Evolutionary conservation across 2,888 invertebrate species (phyloP).

Genomic region (Lordiphosa fenestrarum): DNA sequence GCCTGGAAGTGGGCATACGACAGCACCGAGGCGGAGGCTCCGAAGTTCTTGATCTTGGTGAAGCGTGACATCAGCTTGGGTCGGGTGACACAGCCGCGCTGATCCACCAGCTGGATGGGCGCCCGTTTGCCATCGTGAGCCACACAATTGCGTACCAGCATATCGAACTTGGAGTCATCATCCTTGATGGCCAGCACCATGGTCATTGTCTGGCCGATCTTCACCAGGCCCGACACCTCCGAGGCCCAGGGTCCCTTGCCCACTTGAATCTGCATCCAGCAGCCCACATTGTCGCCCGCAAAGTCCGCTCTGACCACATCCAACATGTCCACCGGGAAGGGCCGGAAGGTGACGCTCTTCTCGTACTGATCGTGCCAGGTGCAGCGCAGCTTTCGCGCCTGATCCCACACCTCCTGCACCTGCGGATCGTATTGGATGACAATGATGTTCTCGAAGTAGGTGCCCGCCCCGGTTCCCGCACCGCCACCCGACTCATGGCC

Average conservation of each 20-base stretch:
- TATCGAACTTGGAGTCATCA: constrained; percentile 96
- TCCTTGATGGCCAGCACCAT: constrained; percentile 98
- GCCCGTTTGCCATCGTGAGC: constrained; percentile 96
- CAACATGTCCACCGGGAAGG: constrained; percentile 96
- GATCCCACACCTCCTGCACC: constrained; percentile 98
- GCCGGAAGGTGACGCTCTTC: constrained; percentile 95
- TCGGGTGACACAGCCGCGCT: constrained; percentile 94
- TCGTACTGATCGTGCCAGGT: constrained; percentile 98
- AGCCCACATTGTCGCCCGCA: constrained; percentile 96
- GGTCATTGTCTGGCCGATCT: constrained; percentile 97
- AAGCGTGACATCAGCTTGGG: constrained; percentile 96
- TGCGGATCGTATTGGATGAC: constrained; percentile 96
- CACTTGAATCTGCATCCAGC: constrained; percentile 99
- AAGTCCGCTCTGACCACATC: constrained; percentile 97
- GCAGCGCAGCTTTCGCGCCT: constrained; percentile 93
- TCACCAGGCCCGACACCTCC: constrained; percentile 95
- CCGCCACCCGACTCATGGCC: constrained; percentile 86
- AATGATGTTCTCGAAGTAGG: constrained; percentile 96
- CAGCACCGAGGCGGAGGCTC: constrained; percentile 93
- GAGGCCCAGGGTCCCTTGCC: constrained; percentile 98
- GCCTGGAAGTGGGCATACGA: constrained; percentile 97
- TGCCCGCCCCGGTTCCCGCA: constrained; percentile 86
- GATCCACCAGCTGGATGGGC: constrained; percentile 95
- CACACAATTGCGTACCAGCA: constrained; percentile 96
- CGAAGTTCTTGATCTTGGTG: constrained; percentile 97